A percentile compares a stretch with the other conserved stretches of the same genome.
Conservation (phyloP, 2,888 invertebrate species). For the Hedychridium roseum region DNA sequence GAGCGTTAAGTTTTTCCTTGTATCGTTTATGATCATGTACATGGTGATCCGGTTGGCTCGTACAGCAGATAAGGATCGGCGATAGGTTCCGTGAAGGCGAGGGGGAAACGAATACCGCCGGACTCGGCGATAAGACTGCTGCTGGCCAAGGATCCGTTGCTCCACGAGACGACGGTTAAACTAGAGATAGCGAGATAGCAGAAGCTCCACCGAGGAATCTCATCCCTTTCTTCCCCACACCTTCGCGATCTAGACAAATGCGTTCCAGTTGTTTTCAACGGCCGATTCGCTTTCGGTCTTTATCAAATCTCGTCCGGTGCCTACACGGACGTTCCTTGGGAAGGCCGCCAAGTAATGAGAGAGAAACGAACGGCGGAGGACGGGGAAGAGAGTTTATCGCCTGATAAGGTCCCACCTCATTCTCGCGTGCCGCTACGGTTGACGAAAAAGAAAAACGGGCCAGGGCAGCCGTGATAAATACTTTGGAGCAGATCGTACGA, state of each 20-base stretch:
- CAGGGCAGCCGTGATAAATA: slow-evolving; percentile 51
- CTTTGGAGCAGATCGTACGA: slow-evolving; percentile 41
- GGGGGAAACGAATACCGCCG: slow-evolving; percentile 6
- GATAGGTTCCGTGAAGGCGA: slow-evolving; percentile 4
- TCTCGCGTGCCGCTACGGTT: no score
- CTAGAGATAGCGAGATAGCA: slow-evolving; percentile 53
- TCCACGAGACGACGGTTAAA: slow-evolving; percentile 37
- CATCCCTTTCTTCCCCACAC: slow-evolving; percentile 53
- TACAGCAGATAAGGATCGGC: no score
- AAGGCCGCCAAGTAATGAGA: no score
- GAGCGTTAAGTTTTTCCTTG: no score
- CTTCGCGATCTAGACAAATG: slow-evolving; percentile 58
- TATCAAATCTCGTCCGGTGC: slow-evolving; percentile 50
- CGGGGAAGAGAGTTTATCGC: no score
- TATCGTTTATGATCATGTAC: no score
- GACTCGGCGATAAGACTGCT: slow-evolving; percentile 9
- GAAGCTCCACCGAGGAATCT: slow-evolving; percentile 55
- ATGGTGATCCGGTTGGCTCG: no score
- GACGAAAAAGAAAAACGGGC: slow-evolving; percentile 16
- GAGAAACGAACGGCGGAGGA: no score
- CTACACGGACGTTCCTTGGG: no score
- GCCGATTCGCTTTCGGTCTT: slow-evolving; percentile 52
- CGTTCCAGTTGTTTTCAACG: slow-evolving; percentile 56
- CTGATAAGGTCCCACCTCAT: slow-evolving; percentile 43
- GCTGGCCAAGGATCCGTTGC: slow-evolving; percentile 38